Evolutionary conservation across 2,888 invertebrate species (phyloP).

Genomic region (Dolichopus griseipennis): DNA sequence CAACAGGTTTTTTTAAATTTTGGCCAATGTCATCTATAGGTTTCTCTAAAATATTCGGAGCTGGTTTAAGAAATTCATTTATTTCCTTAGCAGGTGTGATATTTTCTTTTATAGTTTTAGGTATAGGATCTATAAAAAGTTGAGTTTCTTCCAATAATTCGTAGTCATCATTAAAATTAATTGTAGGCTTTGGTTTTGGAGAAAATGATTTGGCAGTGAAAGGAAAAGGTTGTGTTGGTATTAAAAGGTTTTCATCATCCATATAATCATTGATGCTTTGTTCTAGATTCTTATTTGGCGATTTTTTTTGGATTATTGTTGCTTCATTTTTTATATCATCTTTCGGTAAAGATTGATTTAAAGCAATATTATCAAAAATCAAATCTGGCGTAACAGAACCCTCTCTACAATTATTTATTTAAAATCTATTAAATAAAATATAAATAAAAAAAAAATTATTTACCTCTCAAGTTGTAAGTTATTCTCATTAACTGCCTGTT

Average conservation of each 20-base stretch:
- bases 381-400: slow-evolving; percentile 15
- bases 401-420: background rate
- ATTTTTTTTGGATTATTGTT: background rate
- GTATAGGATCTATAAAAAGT: slow-evolving; percentile 1
- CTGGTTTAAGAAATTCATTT: background rate
- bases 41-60: too few species aligned
- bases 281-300: background rate
- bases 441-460: background rate
- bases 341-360: background rate
- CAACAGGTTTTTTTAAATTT: too few species aligned
- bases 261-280: background rate
- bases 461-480: background rate
- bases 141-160: slow-evolving; percentile 7
- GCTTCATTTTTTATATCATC: background rate
- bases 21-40: too few species aligned
- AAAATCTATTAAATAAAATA: background rate
- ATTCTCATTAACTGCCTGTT: background rate
- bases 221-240: slow-evolving; percentile 11
- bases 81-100: background rate
- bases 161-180: background rate
- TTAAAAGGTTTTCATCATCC: background rate
- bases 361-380: background rate
- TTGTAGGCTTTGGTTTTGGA: background rate
- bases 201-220: background rate
- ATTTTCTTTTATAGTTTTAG: background rate